Base-by-base conservation (phyloP, 2,888 invertebrate genomes). In the Troilus luridus region DNA sequence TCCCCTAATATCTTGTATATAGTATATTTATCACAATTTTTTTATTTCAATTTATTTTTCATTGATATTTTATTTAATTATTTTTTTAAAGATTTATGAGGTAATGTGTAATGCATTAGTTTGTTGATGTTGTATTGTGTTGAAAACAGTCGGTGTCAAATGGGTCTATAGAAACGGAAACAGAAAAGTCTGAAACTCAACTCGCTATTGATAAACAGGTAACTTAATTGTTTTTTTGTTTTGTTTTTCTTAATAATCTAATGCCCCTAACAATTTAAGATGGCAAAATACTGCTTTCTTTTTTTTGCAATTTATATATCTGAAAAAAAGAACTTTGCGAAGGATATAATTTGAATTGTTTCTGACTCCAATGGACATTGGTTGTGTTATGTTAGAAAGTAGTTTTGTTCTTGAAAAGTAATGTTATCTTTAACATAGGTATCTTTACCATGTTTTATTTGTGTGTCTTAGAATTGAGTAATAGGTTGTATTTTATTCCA, bases 161-260 rank as follows among this genome's bases (percentile, higher is more conserved):
- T 94, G 96, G 96, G 90, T 95, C 94, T 91, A 95, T 95, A 92
- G 96, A 96, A 93, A 95, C 95, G 92, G 95, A 95, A 93, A 95
- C 95, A 88, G 95, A 96, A 92, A 95, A 95, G 93, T 94, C 94
- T 93, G 93, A 95, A 96, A 96, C 88, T 21, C 94, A 90, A 90
- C 67, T 90, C 58, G 97, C 97, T 93, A 95, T 98, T 94, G 97
- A 97, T 94, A 98, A 98, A 94, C 98, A 98, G 96, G 98, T 98
- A 94, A 95, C 54, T 81, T 81, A 21, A 54, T 81, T 54, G 54
- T 77, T 77, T 67, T 12, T 27, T 24, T 67, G 24, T 17, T 77
- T 19, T 11, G 9, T 1, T 19, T 41, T 77, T 41, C 1, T 24
- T 14, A 17, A 77, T 77, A 77, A 77, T n/a, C 72, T 77, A 77